phyloP scores from a whole-genome alignment of 1,140 invertebrate species.

The Sogatella furcifera region DNA sequence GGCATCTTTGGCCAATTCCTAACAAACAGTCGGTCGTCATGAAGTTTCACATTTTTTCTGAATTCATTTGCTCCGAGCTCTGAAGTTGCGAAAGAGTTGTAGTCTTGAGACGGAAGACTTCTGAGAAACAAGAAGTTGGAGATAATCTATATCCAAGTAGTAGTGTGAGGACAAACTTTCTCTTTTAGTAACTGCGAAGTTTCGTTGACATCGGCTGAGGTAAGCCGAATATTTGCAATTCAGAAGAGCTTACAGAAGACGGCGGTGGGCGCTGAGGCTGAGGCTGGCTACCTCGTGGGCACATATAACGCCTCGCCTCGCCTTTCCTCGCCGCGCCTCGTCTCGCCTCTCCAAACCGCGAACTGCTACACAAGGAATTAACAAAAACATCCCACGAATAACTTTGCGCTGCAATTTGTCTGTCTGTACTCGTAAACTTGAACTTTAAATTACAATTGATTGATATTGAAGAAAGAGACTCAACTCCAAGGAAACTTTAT shows the following conservation, averaged over 20 bases:
- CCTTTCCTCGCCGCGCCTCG: not conserved
- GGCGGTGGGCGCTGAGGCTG: not conserved
- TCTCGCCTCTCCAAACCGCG: not conserved
- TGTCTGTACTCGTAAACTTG: not conserved
- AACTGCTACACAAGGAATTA: not conserved
- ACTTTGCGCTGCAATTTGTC: not conserved
- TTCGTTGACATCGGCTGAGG: not conserved
- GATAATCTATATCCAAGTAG: slow-evolving; percentile 1
- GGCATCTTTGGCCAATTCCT: too few relatives aligned
- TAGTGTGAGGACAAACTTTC: not conserved
- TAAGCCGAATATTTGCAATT: slow-evolving; percentile 2
- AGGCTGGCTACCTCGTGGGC: not conserved
- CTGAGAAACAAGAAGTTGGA: not conserved
- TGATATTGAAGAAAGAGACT: not conserved
- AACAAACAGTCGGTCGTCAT: too few relatives aligned
- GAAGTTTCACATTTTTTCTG: too few relatives aligned
- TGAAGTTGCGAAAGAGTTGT: too few relatives aligned
- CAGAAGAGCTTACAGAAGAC: not conserved
- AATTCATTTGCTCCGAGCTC: too few relatives aligned
- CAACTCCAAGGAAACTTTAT: too few relatives aligned
- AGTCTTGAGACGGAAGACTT: too few relatives aligned
- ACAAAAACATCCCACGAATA: not conserved
- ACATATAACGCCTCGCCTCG: not conserved
- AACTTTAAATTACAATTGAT: not conserved
- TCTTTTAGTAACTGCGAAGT: not conserved